Percentiles rank a stretch among this genome's conserved stretches.
Evolutionary conservation across 2,113 vertebrate species (phyloP).

Genomic region (Felis chaus): DNA sequence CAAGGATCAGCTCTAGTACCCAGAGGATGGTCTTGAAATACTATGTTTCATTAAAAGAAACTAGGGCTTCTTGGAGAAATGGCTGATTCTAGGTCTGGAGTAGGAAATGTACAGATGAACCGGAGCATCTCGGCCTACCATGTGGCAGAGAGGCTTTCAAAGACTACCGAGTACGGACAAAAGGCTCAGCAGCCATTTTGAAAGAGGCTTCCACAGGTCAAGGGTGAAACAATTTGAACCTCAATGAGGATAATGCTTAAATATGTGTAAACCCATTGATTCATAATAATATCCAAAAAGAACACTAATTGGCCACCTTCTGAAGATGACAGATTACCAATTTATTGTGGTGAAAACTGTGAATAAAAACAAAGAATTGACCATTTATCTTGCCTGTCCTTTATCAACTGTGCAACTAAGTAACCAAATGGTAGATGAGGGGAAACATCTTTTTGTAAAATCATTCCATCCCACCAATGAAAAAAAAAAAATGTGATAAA

Average conservation of each 20-base stretch:
- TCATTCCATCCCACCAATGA: neutral
- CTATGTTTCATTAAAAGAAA: neutral
- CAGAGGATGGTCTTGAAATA: neutral
- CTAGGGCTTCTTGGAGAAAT: neutral
- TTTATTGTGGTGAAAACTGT: slow-evolving; percentile 26
- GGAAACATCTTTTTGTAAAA: neutral
- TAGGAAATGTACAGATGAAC: neutral
- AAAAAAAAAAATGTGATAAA: neutral
- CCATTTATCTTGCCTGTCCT: neutral
- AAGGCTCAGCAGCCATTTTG: neutral
- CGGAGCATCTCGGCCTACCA: neutral
- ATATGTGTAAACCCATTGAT: neutral
- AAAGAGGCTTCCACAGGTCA: neutral
- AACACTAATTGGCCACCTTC: neutral
- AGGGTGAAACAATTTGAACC: neutral
- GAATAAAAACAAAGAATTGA: neutral
- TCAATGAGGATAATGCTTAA: slow-evolving; percentile 22
- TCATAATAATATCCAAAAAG: neutral
- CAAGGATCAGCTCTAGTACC: neutral
- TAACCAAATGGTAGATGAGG: neutral
- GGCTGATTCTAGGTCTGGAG: neutral
- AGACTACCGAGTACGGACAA: neutral
- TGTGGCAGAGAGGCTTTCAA: neutral
- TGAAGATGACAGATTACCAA: neutral
- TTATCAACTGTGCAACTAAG: neutral